Evolutionary conservation across 2,888 invertebrate genomes (phyloP).

Genomic region (Saturnia pavonia): DNA sequence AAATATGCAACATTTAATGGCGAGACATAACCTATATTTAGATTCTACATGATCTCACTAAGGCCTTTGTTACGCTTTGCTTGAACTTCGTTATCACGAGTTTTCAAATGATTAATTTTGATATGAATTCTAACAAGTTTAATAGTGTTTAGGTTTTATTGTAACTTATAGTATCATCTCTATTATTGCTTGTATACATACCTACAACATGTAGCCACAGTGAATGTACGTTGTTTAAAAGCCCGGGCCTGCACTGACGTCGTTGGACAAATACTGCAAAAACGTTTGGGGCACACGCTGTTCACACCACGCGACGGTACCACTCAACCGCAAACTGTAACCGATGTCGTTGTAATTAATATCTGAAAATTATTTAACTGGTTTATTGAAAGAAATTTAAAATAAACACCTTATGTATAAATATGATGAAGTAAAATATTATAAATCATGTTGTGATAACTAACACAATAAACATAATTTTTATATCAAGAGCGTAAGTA

Average conservation of each 20-base stretch:
- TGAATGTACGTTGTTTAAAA: conserved; percentile 26
- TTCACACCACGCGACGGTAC: conserved; percentile 35
- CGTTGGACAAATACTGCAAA: conserved; percentile 47
- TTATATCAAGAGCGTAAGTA: no score
- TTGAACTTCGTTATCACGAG: neutral
- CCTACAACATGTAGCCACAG: neutral
- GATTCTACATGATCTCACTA: no score
- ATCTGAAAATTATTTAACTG: conserved; percentile 27
- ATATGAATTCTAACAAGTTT: neutral
- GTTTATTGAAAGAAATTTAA: neutral
- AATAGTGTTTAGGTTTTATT: neutral
- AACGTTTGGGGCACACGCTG: conserved; percentile 60
- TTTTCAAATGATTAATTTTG: neutral
- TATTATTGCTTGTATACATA: neutral
- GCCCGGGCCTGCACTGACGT: conserved; percentile 29
- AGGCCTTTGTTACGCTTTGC: no score
- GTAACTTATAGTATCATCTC: neutral
- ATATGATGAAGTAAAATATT: neutral
- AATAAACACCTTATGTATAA: no score
- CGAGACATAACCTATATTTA: no score
- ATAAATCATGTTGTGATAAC: no score
- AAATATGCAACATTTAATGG: no score
- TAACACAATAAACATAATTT: neutral
- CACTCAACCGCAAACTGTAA: conserved; percentile 66
- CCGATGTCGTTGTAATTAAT: conserved; percentile 43